A percentile compares a stretch with the other conserved stretches of the same genome.
phyloP scores from a whole-genome alignment of 2,888 invertebrate species.

The Linyphia triangularis region DNA sequence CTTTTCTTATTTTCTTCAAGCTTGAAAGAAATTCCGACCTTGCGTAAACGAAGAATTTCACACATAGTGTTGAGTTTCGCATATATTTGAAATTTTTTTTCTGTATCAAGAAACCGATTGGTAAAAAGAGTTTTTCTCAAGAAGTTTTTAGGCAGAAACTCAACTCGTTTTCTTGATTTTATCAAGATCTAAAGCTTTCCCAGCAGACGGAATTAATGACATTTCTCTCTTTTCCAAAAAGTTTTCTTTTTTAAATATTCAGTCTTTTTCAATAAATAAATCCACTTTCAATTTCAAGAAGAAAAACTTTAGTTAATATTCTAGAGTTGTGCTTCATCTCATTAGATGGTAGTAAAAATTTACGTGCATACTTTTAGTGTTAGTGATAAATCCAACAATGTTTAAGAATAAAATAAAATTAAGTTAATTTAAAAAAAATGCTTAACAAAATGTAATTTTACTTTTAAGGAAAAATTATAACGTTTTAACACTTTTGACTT shows the following conservation, averaged over 20 bases:
- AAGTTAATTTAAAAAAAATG: no score
- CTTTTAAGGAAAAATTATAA: no score
- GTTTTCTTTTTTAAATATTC: not conserved
- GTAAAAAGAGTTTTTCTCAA: not conserved
- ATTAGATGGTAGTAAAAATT: no score
- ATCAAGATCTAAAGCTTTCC: conserved; percentile 3
- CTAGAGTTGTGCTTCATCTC: no score
- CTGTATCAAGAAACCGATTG: not conserved
- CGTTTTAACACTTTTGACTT: no score
- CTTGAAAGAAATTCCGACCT: conserved; percentile 19
- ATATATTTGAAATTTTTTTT: conserved; percentile 16
- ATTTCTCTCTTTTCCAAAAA: not conserved
- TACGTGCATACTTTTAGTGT: no score
- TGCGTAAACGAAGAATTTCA: conserved; percentile 17
- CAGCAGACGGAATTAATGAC: not conserved
- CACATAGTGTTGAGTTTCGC: not conserved
- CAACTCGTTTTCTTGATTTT: not conserved
- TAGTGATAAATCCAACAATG: no score
- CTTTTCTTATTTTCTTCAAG: conserved; percentile 1
- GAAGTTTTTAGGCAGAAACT: conserved; percentile 1
- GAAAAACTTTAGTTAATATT: not conserved
- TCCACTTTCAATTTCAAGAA: not conserved
- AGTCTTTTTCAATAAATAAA: not conserved
- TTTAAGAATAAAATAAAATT: no score
- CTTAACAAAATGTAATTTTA: no score